Percentiles rank a stretch among this genome's conserved stretches.
These are phyloP conservation scores for Agrypnus murinus DNA, from an alignment of 2,888 invertebrate species.

Conservation along the genomic window DNA sequence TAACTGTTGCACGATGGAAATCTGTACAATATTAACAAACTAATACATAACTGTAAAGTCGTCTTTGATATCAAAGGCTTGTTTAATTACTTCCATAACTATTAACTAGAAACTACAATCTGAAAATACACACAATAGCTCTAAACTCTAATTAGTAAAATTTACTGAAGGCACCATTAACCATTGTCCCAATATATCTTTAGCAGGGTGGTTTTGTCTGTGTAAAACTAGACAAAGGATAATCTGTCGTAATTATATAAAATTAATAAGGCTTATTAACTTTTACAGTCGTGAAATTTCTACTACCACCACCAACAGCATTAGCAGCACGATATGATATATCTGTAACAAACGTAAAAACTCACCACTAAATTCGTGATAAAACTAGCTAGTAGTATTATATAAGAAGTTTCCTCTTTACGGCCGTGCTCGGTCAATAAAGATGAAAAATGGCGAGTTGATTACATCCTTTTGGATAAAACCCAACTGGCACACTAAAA, in stretches of 20 bases:
- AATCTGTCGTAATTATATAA: conserved; percentile 23
- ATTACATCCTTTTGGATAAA: conserved; percentile 37
- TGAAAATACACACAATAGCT: conserved; percentile 44
- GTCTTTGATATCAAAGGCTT: conserved; percentile 43
- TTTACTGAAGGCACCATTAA: conserved; percentile 40
- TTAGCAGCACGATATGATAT: background rate
- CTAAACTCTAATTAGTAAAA: conserved; percentile 45
- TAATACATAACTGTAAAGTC: conserved; percentile 34
- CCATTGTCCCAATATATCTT: conserved; percentile 24
- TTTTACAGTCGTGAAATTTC: conserved; percentile 7
- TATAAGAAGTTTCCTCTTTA: conserved; percentile 13
- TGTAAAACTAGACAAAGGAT: conserved; percentile 30
- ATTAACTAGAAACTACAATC: conserved; percentile 43
- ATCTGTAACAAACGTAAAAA: conserved; percentile 9
- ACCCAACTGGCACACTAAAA: conserved; percentile 34
- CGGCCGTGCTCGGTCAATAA: conserved; percentile 29
- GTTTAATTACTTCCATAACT: conserved; percentile 44
- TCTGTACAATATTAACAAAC: conserved; percentile 26
- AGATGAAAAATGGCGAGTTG: conserved; percentile 36
- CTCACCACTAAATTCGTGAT: conserved; percentile 14
- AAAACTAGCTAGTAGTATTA: conserved; percentile 14
- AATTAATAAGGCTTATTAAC: conserved; percentile 27
- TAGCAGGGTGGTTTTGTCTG: conserved; percentile 12
- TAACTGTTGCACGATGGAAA: background rate
- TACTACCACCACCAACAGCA: background rate